Base-by-base conservation (phyloP, 2,797 vertebrate genomes). In the Ispidina picta region DNA sequence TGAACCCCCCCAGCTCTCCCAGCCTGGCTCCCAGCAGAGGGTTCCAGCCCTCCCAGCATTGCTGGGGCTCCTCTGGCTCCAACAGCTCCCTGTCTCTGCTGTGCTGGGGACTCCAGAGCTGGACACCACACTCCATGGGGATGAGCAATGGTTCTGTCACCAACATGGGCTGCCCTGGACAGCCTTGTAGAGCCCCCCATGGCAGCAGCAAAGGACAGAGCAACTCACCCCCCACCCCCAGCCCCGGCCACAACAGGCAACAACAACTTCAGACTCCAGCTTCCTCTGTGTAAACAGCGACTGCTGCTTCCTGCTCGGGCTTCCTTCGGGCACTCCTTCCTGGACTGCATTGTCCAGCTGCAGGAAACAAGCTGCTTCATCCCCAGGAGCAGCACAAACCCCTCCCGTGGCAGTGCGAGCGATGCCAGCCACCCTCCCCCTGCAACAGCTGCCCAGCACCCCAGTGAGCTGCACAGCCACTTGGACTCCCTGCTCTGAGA, bases 391-490 rank as follows among this genome's bases (percentile, higher is more conserved):
- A 43, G 37, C 20, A 69, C 22, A 48, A 58, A 41, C 1, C 1
- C 80, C 29, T 51, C 22, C 31, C 4, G 0, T 1, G 3, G 5
- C 19, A 9, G n/a, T 1, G 2, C 2, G 3, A 49, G 46, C 1
- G 0, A 18, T 4, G 19, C 21, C 63, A 35, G 12, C 13, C 37
- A 12, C 9, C 37, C 29, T 35, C 54, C 20, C 43, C 60, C 29
- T 29, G 46, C 46, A 48, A 23, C 46, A 10, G 46, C 46, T 48
- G 12, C 10, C 26, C 23, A 22, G 8, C n/a, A 44, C 0, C 39
- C 33, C 31, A 6, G 0, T 0, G 6, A 33, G n/a, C 17, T 8
- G 2, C 31, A 17, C 1, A 0, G 5, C 5, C 5, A 8, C 21
- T 8, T 12, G 43, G n/a, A 23, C n/a, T 25, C 6, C 7, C 31